Conservation (phyloP, 2,113 vertebrate genomes). For the Melanotaenia duboulayi region DNA sequence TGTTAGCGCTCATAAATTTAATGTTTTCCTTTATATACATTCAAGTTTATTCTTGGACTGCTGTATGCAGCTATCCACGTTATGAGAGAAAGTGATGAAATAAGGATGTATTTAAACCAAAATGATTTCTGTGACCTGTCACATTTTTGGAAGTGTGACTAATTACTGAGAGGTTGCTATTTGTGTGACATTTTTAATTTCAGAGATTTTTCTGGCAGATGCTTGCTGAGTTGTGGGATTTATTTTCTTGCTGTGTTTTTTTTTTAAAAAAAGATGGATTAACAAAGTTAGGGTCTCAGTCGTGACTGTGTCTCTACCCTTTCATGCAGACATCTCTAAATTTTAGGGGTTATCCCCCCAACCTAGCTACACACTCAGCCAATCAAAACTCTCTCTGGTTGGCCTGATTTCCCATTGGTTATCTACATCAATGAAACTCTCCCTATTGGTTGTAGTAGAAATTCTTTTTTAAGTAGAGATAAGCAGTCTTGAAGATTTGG, state of each 20-base stretch:
- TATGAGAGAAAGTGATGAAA: constrained; percentile 55
- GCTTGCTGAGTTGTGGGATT: constrained; percentile 46
- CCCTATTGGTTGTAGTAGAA: constrained; percentile 63
- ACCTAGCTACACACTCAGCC: constrained; percentile 68
- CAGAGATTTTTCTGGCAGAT: constrained; percentile 41
- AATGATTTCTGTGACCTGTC: constrained; percentile 19
- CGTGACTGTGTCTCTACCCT: constrained; percentile 48
- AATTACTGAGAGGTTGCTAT: constrained; percentile 40
- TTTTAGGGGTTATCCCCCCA: constrained; percentile 39
- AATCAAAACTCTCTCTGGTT: constrained; percentile 64
- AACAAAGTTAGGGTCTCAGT: constrained; percentile 51
- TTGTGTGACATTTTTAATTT: constrained; percentile 34
- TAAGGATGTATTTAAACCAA: constrained; percentile 45
- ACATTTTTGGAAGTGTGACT: constrained; percentile 45
- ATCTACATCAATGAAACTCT: constrained; percentile 65
- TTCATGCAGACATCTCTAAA: constrained; percentile 61
- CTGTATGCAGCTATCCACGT: constrained; percentile 21
- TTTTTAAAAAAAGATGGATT: constrained; percentile 54
- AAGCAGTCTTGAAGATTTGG: constrained; percentile 74
- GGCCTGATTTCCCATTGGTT: constrained; percentile 79
- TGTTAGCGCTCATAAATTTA: background rate
- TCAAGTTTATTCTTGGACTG: constrained; percentile 12
- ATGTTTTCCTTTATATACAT: constrained; percentile 27
- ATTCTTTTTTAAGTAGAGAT: constrained; percentile 62
- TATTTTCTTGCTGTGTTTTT: constrained; percentile 40